Evolutionary conservation across 1,140 invertebrate species (phyloP).

Genomic region (Caenorhabditis briggsae): DNA sequence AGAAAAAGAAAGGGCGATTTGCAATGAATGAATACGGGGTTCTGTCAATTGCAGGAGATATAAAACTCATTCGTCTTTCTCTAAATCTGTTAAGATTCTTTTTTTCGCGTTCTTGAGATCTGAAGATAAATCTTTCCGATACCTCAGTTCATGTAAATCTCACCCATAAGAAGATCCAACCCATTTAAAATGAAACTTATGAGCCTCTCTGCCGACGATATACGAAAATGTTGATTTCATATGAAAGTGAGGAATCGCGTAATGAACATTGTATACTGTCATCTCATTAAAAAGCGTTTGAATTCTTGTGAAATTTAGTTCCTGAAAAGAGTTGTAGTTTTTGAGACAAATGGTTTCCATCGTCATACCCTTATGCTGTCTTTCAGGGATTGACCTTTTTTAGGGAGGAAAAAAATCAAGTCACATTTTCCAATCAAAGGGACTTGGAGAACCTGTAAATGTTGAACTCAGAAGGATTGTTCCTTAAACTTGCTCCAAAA

Average conservation of each 20-base stretch:
- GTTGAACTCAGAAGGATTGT: too few relatives aligned
- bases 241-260: not conserved
- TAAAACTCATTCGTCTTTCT: not conserved
- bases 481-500: too few relatives aligned
- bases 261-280: not conserved
- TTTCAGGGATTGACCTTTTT: too few relatives aligned
- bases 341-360: too few relatives aligned
- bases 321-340: slow-evolving; percentile 1
- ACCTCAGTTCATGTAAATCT: not conserved
- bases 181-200: not conserved
- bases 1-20: not conserved
- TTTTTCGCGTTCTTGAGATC: too few relatives aligned
- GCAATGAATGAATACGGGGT: not conserved
- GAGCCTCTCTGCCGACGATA: not conserved
- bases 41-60: not conserved
- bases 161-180: not conserved
- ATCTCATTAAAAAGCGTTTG: not conserved
- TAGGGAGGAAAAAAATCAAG: too few relatives aligned
- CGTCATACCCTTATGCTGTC: too few relatives aligned
- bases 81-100: too few relatives aligned
- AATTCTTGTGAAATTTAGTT: not conserved
- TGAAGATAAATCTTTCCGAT: not conserved
- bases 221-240: not conserved
- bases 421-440: too few relatives aligned
- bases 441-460: too few relatives aligned